Percentiles rank a stretch among this genome's conserved stretches.
Evolutionary conservation across 2,113 vertebrate genomes (phyloP).

Genomic region (Lanius ludovicianus): DNA sequence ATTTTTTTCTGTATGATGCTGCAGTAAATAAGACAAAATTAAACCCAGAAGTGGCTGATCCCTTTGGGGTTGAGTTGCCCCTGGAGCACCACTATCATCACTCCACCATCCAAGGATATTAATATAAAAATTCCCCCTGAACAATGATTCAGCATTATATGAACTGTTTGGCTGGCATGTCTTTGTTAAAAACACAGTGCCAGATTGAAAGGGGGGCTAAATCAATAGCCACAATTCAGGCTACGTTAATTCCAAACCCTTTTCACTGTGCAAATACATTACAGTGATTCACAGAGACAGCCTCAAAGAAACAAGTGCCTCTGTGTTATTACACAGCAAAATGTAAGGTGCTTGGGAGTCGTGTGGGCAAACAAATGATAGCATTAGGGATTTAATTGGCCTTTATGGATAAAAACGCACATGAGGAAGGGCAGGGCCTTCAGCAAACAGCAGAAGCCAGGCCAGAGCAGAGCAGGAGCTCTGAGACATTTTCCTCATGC

Average conservation of each 20-base stretch:
- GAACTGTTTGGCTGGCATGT: fast-evolving
- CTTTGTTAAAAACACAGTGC: not conserved
- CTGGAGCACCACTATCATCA: not conserved
- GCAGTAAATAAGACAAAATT: not conserved
- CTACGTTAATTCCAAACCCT: not conserved
- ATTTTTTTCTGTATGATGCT: not conserved
- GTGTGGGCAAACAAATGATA: not conserved
- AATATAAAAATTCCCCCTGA: not conserved
- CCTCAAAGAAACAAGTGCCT: not conserved
- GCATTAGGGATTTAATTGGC: conserved; percentile 25
- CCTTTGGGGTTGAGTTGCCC: not conserved
- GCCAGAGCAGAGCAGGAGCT: not conserved
- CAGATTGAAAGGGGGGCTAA: not conserved
- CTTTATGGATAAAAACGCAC: not conserved
- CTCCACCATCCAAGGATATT: not conserved
- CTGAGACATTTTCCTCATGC: not conserved
- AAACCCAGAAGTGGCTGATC: not conserved
- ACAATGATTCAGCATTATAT: not conserved
- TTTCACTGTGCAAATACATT: not conserved
- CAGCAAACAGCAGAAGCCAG: not conserved
- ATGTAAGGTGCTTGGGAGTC: not conserved
- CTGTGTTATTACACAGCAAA: not conserved
- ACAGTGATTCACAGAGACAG: not conserved
- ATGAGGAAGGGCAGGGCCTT: not conserved
- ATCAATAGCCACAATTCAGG: not conserved